Evolutionary conservation across 92 coral and sea anemone species (phyloP), one percentile per base, ranked within the genome.

Genomic region (Pocillopora grandis): DNA sequence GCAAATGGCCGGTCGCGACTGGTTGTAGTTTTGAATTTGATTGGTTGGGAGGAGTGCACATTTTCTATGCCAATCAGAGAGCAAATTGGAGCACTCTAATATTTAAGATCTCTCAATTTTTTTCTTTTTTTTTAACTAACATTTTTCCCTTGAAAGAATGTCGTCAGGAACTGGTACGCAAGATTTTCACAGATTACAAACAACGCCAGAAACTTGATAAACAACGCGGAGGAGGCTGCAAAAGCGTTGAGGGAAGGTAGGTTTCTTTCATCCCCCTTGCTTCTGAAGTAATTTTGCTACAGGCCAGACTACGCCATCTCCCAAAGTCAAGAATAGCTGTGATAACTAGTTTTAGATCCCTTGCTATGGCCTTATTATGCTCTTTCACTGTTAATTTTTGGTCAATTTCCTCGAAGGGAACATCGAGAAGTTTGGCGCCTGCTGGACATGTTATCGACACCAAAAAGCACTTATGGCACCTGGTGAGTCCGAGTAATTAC

Each of bases 101-200:
- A 42, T 42, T 42, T 7, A 42, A 7, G 49, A 42, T 42, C 49
- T 42, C 49, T 7, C 49, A 3, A 3, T 7, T 42, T 42, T 42
- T 3, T 1, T 33, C 27, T 15, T 9, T 15, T 2, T 2, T 21
- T 81, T 8, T 0, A 5, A 2, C 7, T 59, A 59, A 5, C 2
- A 59, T 68, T 48, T 33, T 15, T 76, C 10, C 66, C 21, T 64
- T 37, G 20, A 10, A 85, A 96, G 98, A 94, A 92, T 63, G 98
- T 96, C 35, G 93, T 96, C 49, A 90, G 98, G 74, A 96, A 96
- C 68, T 96, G 98, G 98, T 94, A 96, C 80, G 93, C 98, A 13
- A 87, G 98, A 27, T 90, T 88, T 78, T 93, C 98, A n/a, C 92
- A 94, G 78, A 94, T 95, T 75, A 93, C 86, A 0, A 64, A 86